Evolutionary conservation across 2,888 invertebrate species (phyloP).

Genomic region (Agapostemon virescens): DNA sequence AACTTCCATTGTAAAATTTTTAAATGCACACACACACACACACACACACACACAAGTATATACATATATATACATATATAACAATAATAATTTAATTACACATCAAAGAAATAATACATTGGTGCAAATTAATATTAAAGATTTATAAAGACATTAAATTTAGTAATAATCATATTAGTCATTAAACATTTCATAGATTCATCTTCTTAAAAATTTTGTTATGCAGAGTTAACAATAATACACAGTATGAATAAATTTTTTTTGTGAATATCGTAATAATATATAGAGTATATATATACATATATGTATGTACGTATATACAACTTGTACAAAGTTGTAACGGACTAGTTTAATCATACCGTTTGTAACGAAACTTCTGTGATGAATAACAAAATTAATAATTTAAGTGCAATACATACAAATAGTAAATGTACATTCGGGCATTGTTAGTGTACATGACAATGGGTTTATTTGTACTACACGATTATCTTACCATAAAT

Average conservation of each 20-base stretch:
- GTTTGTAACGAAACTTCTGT: neutral
- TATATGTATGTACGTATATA: neutral
- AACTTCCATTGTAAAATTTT: constrained; percentile 35
- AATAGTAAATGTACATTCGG: constrained; percentile 38
- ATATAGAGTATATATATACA: neutral
- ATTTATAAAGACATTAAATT: constrained; percentile 25
- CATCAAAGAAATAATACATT: constrained; percentile 19
- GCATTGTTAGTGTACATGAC: constrained; percentile 34
- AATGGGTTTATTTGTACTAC: constrained; percentile 20
- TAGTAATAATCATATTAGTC: constrained; percentile 15
- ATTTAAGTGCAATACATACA: constrained; percentile 24
- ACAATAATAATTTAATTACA: constrained; percentile 19
- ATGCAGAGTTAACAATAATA: constrained; percentile 24
- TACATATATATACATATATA: constrained; percentile 13
- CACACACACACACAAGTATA: too few species aligned
- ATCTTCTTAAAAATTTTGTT: constrained; percentile 13
- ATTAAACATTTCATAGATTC: constrained; percentile 27
- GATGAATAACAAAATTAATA: constrained; percentile 27
- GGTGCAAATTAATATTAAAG: constrained; percentile 38
- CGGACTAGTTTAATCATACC: constrained; percentile 8
- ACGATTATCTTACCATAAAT: constrained; percentile 15
- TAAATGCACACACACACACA: too few species aligned
- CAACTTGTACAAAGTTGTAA: constrained; percentile 8
- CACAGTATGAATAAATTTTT: neutral
- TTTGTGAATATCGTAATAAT: neutral